Evolutionary conservation across 2,113 vertebrate genomes (phyloP).

Genomic region (Anoura caudifer): DNA sequence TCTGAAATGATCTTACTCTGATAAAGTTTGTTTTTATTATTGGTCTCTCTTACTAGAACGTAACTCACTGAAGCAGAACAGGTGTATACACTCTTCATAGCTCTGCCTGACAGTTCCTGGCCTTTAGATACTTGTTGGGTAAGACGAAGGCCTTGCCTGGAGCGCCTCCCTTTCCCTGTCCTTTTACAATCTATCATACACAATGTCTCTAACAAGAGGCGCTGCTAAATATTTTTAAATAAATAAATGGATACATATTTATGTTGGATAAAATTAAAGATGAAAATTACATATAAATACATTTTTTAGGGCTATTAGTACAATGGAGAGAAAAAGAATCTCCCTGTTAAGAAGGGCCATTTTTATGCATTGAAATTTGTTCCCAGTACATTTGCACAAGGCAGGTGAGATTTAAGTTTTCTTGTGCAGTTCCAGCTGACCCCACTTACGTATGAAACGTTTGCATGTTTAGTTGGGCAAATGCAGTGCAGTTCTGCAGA

Average conservation of each 20-base stretch:
- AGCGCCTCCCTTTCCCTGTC: not conserved
- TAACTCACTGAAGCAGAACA: not conserved
- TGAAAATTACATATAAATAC: not conserved
- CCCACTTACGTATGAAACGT: constrained; percentile 71
- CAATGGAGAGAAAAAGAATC: constrained; percentile 82
- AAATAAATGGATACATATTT: not conserved
- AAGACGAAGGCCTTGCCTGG: not conserved
- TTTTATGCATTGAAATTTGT: constrained; percentile 84
- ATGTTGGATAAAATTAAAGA: not conserved
- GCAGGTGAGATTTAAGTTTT: constrained; percentile 75
- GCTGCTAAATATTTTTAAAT: not conserved
- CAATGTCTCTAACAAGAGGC: not conserved
- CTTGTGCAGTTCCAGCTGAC: constrained; percentile 64
- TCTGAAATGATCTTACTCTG: not conserved
- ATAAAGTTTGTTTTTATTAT: not conserved
- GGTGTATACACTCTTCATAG: not conserved
- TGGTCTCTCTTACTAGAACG: not conserved
- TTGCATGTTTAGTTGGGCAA: constrained; percentile 73
- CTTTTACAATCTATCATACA: not conserved
- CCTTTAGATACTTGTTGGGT: not conserved
- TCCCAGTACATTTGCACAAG: constrained; percentile 59
- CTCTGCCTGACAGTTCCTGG: not conserved
- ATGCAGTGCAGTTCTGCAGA: constrained; percentile 76
- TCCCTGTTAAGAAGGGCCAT: constrained; percentile 76
- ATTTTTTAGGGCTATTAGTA: constrained; percentile 25